Evolutionary conservation across 2,888 invertebrate species (phyloP), one percentile per base, ranked within the genome.

Genomic region (Melipona beecheii): DNA sequence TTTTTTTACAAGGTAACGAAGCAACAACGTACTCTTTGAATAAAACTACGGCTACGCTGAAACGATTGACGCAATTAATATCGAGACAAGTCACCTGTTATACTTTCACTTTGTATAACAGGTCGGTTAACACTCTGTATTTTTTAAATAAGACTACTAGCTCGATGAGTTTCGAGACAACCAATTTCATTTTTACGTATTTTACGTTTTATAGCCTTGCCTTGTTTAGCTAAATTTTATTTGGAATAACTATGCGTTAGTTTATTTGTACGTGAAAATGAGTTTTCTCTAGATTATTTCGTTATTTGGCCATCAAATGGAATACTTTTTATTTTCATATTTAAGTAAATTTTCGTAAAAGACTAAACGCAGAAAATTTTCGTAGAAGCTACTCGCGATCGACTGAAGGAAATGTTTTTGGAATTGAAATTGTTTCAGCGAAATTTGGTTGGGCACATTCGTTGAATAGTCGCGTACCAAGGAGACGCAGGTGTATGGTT

Each of bases 21-120:
- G n/a, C 9, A 9, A 1, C 9, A 58, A 58, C n/a, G n/a, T 24
- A n/a, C n/a, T n/a, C 5, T 15, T 58, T 4, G 24, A 58, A 58
- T 58, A 13, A 58, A 58, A 58, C 15, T 24, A n/a, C n/a, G 15
- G 5, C 56, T n/a, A 58, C 15, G 2, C 5, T 58, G 24, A 58
- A 74, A 62, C 17, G 64, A 82, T 82, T 56, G 70, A 58, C 50
- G 43, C 56, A 74, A 81, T 79, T 81, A 62, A 80, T 52, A 69
- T n/a, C 81, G 21, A 24, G 69, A 31, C 69, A n/a, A 62, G 27
- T n/a, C 21, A 52, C 21, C 74, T 56, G 74, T 66, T 58, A 69
- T 70, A 74, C 81, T 82, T 82, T 82, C 81, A 82, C 81, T 74
- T 43, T 31, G 6, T 27, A 70, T 82, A 82, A 80, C 70, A 70